These are phyloP conservation scores for Silvanus unidentatus DNA, from an alignment of 2,888 invertebrate species.

Conservation along the genomic window DNA sequence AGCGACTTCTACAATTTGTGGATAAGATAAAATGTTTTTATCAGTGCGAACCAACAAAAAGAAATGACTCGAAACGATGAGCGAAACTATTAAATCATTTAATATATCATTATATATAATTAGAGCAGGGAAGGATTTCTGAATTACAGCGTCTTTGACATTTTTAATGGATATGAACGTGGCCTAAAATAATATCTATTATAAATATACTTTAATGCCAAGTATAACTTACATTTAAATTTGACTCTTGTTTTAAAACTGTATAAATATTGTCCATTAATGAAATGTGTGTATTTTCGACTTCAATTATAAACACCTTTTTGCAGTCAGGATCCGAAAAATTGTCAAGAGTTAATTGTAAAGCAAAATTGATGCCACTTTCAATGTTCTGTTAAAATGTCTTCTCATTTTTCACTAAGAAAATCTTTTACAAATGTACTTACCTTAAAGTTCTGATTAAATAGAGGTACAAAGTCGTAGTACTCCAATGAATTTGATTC, in stretches of 20 bases:
- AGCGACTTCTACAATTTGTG: constrained; percentile 30
- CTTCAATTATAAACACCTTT: constrained; percentile 37
- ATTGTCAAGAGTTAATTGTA: constrained; percentile 36
- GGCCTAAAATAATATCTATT: constrained; percentile 28
- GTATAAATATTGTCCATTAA: constrained; percentile 32
- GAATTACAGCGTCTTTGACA: constrained; percentile 32
- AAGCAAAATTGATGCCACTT: constrained; percentile 34
- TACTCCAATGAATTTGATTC: constrained; percentile 33
- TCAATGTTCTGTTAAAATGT: constrained; percentile 39
- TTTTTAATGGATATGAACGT: constrained; percentile 34
- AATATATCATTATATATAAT: constrained; percentile 33
- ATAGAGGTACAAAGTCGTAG: constrained; percentile 34
- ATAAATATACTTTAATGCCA: constrained; percentile 35
- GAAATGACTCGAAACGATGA: constrained; percentile 32
- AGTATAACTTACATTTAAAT: no score
- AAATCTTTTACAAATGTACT: no score
- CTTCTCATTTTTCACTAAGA: no score
- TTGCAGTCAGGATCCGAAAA: constrained; percentile 30
- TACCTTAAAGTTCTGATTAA: constrained; percentile 22
- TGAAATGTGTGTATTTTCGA: constrained; percentile 29
- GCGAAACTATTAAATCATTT: constrained; percentile 32
- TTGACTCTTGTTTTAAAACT: no score
- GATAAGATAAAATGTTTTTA: constrained; percentile 24
- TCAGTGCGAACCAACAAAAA: constrained; percentile 33
- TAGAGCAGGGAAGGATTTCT: constrained; percentile 35